Conservation (phyloP, 2,113 vertebrate genomes). For the Arvicanthis niloticus region DNA sequence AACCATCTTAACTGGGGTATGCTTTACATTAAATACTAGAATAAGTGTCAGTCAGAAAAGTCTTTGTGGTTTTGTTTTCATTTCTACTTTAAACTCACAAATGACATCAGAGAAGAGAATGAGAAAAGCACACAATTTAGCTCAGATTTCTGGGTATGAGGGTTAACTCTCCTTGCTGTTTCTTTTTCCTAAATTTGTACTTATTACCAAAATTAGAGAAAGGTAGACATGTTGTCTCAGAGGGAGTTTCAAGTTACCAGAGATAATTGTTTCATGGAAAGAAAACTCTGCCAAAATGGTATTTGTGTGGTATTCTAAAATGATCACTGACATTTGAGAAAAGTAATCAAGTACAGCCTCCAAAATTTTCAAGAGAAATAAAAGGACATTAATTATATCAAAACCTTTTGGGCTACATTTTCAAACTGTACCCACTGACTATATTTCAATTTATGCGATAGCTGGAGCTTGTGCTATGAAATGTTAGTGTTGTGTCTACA, state of each 20-base stretch:
- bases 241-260: slow-evolving; percentile 73
- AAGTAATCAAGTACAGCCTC: slow-evolving; percentile 60
- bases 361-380: slow-evolving; percentile 66
- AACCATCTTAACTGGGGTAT: fast-evolving
- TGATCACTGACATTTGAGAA: slow-evolving; percentile 73
- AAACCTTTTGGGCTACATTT: slow-evolving; percentile 58
- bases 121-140: neutral
- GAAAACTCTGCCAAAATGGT: slow-evolving; percentile 65
- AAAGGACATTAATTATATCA: slow-evolving; percentile 64
- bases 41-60: neutral
- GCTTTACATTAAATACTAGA: neutral
- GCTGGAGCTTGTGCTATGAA: slow-evolving; percentile 27
- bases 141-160: neutral
- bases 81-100: slow-evolving; percentile 39
- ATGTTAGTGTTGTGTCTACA: neutral
- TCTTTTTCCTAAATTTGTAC: slow-evolving; percentile 54
- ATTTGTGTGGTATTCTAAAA: slow-evolving; percentile 70
- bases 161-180: slow-evolving; percentile 17
- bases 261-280: slow-evolving; percentile 63
- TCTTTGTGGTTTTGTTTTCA: neutral
- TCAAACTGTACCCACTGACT: slow-evolving; percentile 49
- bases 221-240: slow-evolving; percentile 47
- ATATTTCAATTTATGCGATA: slow-evolving; percentile 48
- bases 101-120: neutral
- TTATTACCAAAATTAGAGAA: slow-evolving; percentile 61